Conservation (phyloP, 30 jellyfish, hydroid and myxozoan genomes). For the Sanderia malayensis region DNA sequence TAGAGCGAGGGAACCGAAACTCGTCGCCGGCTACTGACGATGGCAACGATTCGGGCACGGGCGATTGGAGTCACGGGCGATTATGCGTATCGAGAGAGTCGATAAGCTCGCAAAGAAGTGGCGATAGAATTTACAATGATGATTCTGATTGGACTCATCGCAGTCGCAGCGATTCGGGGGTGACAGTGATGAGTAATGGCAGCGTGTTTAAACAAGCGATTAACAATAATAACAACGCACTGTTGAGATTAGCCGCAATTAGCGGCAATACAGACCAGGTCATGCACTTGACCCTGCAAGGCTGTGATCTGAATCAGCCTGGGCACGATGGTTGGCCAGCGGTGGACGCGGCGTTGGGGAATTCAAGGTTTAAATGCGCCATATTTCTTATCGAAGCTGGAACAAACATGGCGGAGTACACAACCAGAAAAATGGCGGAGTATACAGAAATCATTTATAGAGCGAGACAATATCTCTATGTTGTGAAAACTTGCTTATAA, state of each 20-base stretch:
- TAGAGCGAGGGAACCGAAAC: background rate
- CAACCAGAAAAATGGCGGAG: slow-evolving; percentile 35
- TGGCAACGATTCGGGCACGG: background rate
- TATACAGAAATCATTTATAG: slow-evolving; percentile 11
- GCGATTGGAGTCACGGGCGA: background rate
- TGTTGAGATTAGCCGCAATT: slow-evolving; percentile 46
- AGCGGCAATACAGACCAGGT: slow-evolving; percentile 50
- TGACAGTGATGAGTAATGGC: background rate
- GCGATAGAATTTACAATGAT: background rate
- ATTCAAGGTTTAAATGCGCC: slow-evolving; percentile 49
- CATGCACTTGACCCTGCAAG: slow-evolving; percentile 24
- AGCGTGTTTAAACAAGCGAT: background rate
- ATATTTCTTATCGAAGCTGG: slow-evolving; percentile 69
- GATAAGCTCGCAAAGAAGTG: background rate
- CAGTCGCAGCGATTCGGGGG: slow-evolving; percentile 7
- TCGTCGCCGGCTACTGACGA: slow-evolving; percentile 7
- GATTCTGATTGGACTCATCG: slow-evolving; percentile 7
- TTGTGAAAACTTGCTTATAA: slow-evolving; percentile 43
- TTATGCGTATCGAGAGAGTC: background rate
- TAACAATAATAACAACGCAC: slow-evolving; percentile 1
- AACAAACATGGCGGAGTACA: slow-evolving; percentile 30
- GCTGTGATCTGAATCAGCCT: slow-evolving; percentile 32
- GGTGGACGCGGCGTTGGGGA: slow-evolving; percentile 30
- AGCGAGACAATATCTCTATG: slow-evolving; percentile 30
- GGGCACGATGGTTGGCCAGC: slow-evolving; percentile 64